These are phyloP conservation scores for Anagyrus pseudococci DNA, from an alignment of 2,888 invertebrate genomes.

Conservation along the genomic window DNA sequence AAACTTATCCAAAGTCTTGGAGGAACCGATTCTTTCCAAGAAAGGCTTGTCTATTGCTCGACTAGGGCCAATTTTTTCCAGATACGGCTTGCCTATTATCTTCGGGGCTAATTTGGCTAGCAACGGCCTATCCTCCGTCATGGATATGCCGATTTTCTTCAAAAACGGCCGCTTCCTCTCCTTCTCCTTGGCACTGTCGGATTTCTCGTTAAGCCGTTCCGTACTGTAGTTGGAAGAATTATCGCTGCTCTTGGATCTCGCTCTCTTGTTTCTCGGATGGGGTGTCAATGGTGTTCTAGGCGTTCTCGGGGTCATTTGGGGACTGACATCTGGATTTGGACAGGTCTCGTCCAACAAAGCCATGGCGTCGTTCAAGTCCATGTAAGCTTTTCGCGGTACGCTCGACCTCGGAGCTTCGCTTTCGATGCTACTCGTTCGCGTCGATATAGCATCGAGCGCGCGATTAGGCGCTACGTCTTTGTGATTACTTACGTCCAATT, in stretches of 20 bases:
- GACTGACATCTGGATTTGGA: constrained; percentile 56
- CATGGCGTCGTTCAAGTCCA: constrained; percentile 58
- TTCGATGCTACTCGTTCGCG: constrained; percentile 53
- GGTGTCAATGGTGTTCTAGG: constrained; percentile 56
- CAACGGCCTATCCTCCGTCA: constrained; percentile 57
- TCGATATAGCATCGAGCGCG: constrained; percentile 33
- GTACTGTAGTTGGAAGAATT: constrained; percentile 58
- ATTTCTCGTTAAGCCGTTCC: constrained; percentile 50
- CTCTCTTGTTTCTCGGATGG: constrained; percentile 52
- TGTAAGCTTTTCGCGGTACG: constrained; percentile 54
- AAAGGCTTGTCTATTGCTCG: constrained; percentile 56
- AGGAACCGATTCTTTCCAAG: constrained; percentile 56
- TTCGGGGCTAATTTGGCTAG: constrained; percentile 52
- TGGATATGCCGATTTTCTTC: constrained; percentile 57
- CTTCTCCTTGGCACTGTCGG: constrained; percentile 32
- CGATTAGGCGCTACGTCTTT: background rate
- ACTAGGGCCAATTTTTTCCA: constrained; percentile 58
- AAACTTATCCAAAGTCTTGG: constrained; percentile 56
- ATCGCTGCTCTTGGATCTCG: constrained; percentile 59
- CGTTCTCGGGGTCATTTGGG: constrained; percentile 55
- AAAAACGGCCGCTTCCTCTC: constrained; percentile 55
- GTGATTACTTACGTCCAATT: constrained; percentile 1
- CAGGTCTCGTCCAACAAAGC: constrained; percentile 59
- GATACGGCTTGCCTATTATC: constrained; percentile 56
- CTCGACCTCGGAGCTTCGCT: constrained; percentile 42